Conservation (phyloP, 1,140 invertebrate genomes). For the Oncopodura yosiiana region DNA sequence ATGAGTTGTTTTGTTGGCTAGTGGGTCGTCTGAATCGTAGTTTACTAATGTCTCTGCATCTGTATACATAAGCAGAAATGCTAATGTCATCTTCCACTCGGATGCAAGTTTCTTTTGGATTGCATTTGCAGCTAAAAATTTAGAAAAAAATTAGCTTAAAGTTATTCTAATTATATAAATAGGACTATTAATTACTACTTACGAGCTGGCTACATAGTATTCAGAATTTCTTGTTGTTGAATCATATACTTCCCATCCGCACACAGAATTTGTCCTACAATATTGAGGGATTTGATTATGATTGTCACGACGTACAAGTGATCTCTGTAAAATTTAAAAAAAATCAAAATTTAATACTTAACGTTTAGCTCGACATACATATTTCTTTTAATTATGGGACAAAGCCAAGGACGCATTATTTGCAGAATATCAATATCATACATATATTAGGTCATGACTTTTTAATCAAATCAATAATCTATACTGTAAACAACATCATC, state of each 20-base stretch:
- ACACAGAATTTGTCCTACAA: conserved; percentile 45
- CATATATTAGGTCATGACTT: too few species aligned
- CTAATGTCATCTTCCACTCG: conserved; percentile 49
- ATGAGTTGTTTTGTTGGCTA: conserved; percentile 7
- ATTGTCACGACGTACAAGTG: conserved; percentile 13
- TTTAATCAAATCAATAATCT: too few species aligned
- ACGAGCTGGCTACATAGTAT: conserved; percentile 53
- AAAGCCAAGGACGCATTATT: too few species aligned
- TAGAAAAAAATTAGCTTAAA: conserved; percentile 4
- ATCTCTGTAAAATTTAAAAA: conserved; percentile 14
- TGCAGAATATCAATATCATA: too few species aligned
- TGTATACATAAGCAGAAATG: conserved; percentile 50
- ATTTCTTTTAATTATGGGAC: too few species aligned
- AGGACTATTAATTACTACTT: conserved; percentile 39
- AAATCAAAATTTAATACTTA: too few species aligned
- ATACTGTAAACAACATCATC: too few species aligned
- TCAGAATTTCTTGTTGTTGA: conserved; percentile 43
- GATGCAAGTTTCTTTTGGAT: conserved; percentile 42
- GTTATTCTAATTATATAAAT: neutral
- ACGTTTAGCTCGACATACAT: too few species aligned
- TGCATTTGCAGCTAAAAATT: conserved; percentile 49
- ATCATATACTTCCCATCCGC: conserved; percentile 54
- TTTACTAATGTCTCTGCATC: conserved; percentile 42
- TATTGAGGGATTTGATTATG: conserved; percentile 36
- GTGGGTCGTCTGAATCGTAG: conserved; percentile 9